Evolutionary conservation across 2,113 vertebrate genomes (phyloP), one percentile per base, ranked within the genome.

Genomic region (Heloderma charlesbogerti): DNA sequence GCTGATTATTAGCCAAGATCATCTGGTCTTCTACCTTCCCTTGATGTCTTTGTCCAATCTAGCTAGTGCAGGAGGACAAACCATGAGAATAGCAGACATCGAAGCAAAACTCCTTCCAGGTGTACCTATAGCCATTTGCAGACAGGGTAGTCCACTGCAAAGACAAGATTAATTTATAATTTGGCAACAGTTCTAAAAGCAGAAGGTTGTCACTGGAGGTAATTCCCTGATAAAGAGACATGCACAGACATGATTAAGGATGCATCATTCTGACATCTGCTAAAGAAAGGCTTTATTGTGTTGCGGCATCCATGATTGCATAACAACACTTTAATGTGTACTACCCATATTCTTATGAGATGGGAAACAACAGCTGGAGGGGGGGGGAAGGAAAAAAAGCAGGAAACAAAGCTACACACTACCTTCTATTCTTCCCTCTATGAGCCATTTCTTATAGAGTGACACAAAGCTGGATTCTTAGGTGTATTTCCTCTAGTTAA

Each of bases 241-340:
- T 16, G 22, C 54, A 60, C 27, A 69, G 43, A 57, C n/a, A 34
- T 81, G 29, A 57, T 81, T n/a, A n/a, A 20, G 1, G 7, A 22
- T 43, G 69, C 72, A 87, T 87, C 54, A 31, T 77, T 87, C 72
- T 60, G 86, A 60, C 86, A 77, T 60, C 72, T 87, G 72, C 72
- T 87, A 60, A 87, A 77, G 51, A 43, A 78, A 15, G 78, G 86
- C 34, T 84, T 31, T 16, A 29, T 82, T 82, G 51, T 37, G 16
- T 37, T 8, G 80, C 60, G 31, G 18, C 13, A 81, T 54, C 34
- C 5, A 8, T 57, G 51, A 20, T 83, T 63, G n/a, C n/a, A 83
- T 63, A 63, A 83, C 15, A 20, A n/a, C 27, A 37, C 18, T 37
- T 83, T n/a, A 34, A 81, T 57, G 29, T 54, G 79, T 9, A 8